Conservation (phyloP, 1,140 invertebrate species). For the Diabrotica undecimpunctata region DNA sequence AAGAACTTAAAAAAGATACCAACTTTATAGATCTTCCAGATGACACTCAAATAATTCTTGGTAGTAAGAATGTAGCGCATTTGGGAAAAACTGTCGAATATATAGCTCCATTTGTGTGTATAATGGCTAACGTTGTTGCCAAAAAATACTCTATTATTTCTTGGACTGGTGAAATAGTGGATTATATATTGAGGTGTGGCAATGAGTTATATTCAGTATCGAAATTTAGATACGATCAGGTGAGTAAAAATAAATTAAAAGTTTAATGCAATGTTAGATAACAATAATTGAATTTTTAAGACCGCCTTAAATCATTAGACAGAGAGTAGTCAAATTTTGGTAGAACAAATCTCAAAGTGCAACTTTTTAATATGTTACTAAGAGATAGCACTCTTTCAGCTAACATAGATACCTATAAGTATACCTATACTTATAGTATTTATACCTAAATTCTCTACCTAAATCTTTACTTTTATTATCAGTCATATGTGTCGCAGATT, state of each 20-base stretch:
- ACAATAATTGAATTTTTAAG: no score
- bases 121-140: slow-evolving; percentile 54
- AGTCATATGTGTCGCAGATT: no score
- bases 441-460: no score
- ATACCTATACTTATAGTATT: no score
- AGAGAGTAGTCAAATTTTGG: no score
- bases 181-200: slow-evolving; percentile 51
- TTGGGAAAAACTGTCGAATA: slow-evolving; percentile 40
- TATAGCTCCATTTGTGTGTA: slow-evolving; percentile 51
- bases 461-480: no score
- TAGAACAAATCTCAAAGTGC: no score
- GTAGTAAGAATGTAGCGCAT: slow-evolving; percentile 44
- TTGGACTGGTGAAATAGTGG: slow-evolving; percentile 51
- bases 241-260: slow-evolving; percentile 27
- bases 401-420: no score
- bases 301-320: no score
- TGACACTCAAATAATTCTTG: slow-evolving; percentile 50
- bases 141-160: slow-evolving; percentile 52
- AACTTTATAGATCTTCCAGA: slow-evolving; percentile 53
- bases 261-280: no score
- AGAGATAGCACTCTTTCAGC: no score
- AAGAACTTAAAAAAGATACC: slow-evolving; percentile 49
- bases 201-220: slow-evolving; percentile 48
- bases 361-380: no score
- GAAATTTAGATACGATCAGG: slow-evolving; percentile 45